Evolutionary conservation across 2,888 invertebrate genomes (phyloP).

Genomic region (Buathra laborator): DNA sequence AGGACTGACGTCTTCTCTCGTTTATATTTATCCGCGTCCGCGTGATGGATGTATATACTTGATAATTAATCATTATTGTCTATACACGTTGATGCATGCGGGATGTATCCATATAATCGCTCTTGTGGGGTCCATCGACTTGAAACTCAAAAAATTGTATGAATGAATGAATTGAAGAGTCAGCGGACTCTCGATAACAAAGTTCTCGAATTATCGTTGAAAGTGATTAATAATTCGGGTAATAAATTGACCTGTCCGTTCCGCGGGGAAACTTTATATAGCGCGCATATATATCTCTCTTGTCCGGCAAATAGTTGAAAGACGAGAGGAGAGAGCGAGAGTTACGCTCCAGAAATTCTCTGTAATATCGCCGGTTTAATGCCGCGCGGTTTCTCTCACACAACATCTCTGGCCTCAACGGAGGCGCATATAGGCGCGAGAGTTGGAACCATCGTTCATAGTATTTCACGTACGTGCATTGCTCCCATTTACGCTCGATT

Average conservation of each 20-base stretch:
- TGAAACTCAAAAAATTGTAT: neutral
- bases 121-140: neutral
- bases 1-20: slow-evolving; percentile 23
- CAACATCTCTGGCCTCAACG: slow-evolving; percentile 55
- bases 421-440: slow-evolving; percentile 76
- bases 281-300: slow-evolving; percentile 38
- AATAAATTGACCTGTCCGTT: slow-evolving; percentile 8
- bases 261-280: slow-evolving; percentile 60
- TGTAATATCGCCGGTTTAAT: slow-evolving; percentile 68
- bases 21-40: slow-evolving; percentile 29
- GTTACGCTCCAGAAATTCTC: slow-evolving; percentile 73
- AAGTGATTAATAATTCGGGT: neutral
- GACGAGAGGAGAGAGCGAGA: slow-evolving; percentile 58
- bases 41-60: slow-evolving; percentile 36
- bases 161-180: neutral
- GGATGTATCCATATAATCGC: neutral
- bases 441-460: slow-evolving; percentile 69
- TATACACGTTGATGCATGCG: slow-evolving; percentile 4
- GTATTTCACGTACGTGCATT: slow-evolving; percentile 41
- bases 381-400: neutral
- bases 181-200: neutral
- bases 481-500: slow-evolving; percentile 70
- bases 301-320: slow-evolving; percentile 62
- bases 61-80: slow-evolving; percentile 48
- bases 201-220: neutral